Percentiles rank a stretch among this genome's conserved stretches.
phyloP scores from a whole-genome alignment of 2,113 vertebrate species.

The Lophura nycthemera region DNA sequence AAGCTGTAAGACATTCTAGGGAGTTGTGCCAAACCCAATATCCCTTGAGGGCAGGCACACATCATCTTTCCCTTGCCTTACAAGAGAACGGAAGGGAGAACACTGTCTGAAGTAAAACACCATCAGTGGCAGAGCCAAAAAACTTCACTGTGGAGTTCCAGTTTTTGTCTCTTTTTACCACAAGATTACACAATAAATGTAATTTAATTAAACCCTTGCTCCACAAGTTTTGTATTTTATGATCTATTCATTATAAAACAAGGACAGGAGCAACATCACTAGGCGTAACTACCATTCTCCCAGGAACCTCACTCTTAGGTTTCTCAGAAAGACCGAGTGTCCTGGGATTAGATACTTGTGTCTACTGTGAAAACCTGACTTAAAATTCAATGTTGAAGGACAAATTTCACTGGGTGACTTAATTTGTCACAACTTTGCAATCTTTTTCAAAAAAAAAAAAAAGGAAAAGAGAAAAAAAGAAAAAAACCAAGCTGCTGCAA shows the following conservation, averaged over 20 bases:
- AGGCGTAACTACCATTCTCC: not conserved
- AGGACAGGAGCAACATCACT: not conserved
- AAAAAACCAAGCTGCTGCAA: not conserved
- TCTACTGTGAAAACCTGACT: slow-evolving; percentile 31
- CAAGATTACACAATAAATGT: not conserved
- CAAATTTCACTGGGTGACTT: slow-evolving; percentile 3
- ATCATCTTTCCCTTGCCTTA: not conserved
- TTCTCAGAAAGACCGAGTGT: slow-evolving; percentile 6
- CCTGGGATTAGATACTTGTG: not conserved
- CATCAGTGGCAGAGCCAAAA: not conserved
- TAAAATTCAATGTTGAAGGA: not conserved
- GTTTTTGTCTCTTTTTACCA: not conserved
- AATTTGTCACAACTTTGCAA: not conserved
- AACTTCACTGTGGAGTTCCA: not conserved
- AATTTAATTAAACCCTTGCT: not conserved
- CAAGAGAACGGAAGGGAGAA: not conserved
- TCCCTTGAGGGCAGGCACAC: not conserved
- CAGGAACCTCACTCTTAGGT: not conserved
- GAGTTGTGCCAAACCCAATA: not conserved
- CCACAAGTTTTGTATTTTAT: not conserved
- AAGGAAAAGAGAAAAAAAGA: not conserved
- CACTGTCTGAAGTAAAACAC: slow-evolving; percentile 7
- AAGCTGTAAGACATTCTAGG: not conserved
- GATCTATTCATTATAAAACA: slow-evolving; percentile 11
- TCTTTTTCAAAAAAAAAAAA: not conserved